phyloP scores from a whole-genome alignment of 2,888 invertebrate species.

The Cantharis rustica region DNA sequence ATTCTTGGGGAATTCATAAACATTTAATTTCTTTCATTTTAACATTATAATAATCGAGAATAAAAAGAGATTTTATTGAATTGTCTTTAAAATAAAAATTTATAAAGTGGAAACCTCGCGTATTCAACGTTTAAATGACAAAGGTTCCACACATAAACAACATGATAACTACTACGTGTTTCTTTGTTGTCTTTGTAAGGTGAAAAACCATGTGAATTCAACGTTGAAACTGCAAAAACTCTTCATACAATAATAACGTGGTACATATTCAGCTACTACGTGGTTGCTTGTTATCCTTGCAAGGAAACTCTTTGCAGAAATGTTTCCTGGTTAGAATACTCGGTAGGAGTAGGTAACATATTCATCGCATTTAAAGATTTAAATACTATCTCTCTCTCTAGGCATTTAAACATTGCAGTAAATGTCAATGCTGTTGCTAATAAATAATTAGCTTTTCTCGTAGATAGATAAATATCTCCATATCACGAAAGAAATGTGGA shows the following conservation, averaged over 20 bases:
- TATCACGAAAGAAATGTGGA: no score
- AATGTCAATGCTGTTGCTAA: no score
- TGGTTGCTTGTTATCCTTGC: not conserved
- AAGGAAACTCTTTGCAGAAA: not conserved
- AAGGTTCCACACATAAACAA: not conserved
- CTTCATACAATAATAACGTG: not conserved
- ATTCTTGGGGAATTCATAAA: no score
- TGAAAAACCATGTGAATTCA: not conserved
- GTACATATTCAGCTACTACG: not conserved
- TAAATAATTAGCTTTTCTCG: no score
- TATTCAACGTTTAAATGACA: not conserved
- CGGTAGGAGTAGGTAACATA: not conserved
- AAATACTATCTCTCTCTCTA: no score
- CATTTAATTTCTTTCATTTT: not conserved
- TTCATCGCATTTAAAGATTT: not conserved
- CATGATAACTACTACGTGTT: not conserved
- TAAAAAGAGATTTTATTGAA: not conserved
- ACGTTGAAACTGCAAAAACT: not conserved
- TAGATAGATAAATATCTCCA: no score
- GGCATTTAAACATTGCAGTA: no score
- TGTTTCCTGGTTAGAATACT: not conserved
- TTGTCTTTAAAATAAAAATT: not conserved
- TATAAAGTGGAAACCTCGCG: not conserved
- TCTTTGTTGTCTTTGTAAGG: not conserved
- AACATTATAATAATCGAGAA: not conserved